Evolutionary conservation across 1,140 invertebrate genomes (phyloP), one percentile per base, ranked within the genome.

Genomic region (Meteorus sp.): DNA sequence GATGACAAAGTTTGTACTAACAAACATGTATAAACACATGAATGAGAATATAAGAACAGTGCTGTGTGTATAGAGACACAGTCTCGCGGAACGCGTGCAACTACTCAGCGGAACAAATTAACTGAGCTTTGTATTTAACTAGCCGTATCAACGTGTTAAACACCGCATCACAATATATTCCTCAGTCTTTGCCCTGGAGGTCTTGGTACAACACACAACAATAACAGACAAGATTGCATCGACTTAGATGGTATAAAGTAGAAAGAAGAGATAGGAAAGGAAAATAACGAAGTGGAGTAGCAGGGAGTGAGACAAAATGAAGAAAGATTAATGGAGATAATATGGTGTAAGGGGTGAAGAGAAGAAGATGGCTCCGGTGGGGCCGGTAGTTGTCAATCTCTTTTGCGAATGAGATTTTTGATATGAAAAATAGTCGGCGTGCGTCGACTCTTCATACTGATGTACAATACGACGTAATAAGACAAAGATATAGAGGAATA

Each of bases 71-170:
- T 8, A 5, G 22, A 39, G 23, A 37, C 6, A 37, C 6, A 31
- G 33, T 52, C 33, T 52, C 31, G 37, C 13, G 17, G 37, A 54
- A 54, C 52, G 37, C 39, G 23, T 13, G 15, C 23, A 54, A 59
- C 52, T 55, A 58, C 35, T 37, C 27, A 59, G 41, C 61, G 61
- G 43, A 59, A 62, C 61, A 62, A 62, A 62, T 59, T 58, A 62
- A 51, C 47, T 59, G 27, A 62, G 52, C 61, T 62, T 62, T 56
- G 56, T 52, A 59, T 62, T 59, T 56, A 62, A 62, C 50, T 58
- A 52, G 52, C 56, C 51, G 56, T 62, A 62, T 62, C 61, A 59
- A 56, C 50, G 56, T 48, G 39, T 43, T 56, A 59, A 51, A 60
- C 53, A 44, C 29, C 39, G 33, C 25, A 51, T 60, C 52, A n/a